Percentiles rank a stretch among this genome's conserved stretches.
Conservation (phyloP, 2,797 vertebrate genomes). For the Acomys russatus region DNA sequence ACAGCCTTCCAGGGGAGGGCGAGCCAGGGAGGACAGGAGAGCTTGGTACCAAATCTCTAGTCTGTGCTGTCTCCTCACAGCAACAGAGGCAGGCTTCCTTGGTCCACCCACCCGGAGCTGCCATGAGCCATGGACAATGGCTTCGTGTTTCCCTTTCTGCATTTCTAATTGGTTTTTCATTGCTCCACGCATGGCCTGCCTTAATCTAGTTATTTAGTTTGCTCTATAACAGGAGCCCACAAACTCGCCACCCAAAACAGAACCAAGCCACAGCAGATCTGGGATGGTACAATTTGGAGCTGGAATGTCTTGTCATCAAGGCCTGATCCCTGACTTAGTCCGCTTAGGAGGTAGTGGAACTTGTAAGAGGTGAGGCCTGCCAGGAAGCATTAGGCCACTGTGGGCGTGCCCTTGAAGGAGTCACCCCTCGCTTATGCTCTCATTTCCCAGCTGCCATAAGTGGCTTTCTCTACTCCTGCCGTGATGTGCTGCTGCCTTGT, state of each 20-base stretch:
- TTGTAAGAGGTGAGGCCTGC: background rate
- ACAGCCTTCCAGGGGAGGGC: background rate
- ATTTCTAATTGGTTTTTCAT: constrained; percentile 49
- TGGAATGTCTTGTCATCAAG: background rate
- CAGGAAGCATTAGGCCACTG: background rate
- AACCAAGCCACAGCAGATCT: background rate
- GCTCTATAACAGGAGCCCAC: constrained; percentile 20
- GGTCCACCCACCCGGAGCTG: background rate
- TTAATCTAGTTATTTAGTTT: constrained; percentile 54
- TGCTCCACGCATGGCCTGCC: background rate
- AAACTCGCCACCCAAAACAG: constrained; percentile 48
- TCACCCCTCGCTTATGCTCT: background rate
- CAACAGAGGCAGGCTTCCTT: background rate
- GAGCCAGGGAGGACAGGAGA: background rate
- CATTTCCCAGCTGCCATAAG: background rate
- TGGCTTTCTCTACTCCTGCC: background rate
- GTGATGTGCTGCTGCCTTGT: background rate
- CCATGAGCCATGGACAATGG: background rate
- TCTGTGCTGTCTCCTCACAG: background rate
- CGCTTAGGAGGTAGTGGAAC: background rate
- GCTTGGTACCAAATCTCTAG: background rate
- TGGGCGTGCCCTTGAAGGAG: background rate
- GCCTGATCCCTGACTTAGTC: background rate
- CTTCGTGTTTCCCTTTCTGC: background rate
- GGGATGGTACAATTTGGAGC: background rate